Evolutionary conservation across 2,113 vertebrate genomes (phyloP), one percentile per base, ranked within the genome.

Genomic region (Rhinogobius similis): DNA sequence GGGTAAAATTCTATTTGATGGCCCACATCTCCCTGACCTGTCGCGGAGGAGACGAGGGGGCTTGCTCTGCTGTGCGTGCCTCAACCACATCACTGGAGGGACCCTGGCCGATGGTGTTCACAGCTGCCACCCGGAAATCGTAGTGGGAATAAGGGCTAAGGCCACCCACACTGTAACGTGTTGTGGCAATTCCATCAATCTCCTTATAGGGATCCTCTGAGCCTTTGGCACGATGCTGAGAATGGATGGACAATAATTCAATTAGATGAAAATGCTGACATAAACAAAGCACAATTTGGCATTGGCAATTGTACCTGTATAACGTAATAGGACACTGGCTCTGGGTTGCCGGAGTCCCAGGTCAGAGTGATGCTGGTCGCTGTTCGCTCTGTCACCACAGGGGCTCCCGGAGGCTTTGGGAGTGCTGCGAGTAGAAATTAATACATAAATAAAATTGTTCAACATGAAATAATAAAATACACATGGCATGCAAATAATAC

Each of bases 331-430:
- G 97, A 97, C 82, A 99, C 95, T 0, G 97, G 96, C 76, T 98
- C 97, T 4, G 98, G 96, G 86, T 99, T 99, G 72, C 97, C 98
- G 58, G 97, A 98, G 89, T 99, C 98, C 98, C 98, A 99, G 9
- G 97, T 99, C 86, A 99, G 84, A 0, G 98, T 99, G 74, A 99
- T 98, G 85, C 98, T 99, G 46, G 98, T 99, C 41, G 98, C 98
- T 67, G 98, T 98, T 82, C 96, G 95, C 88, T 99, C 98, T 0
- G 97, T 99, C 77, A 99, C 94, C 50, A 98, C 89, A 20, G 97
- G 96, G 63, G 81, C 94, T 67, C 97, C 96, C 67, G 98, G 96
- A 87, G 98, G 93, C 87, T 94, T 98, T 8, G 98, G 98, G 85
- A 99, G 94, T 78, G 97, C 97, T 99, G 80, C 24, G 12, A 62